These are phyloP conservation scores for Anguilla pacifica DNA, from an alignment of 2,797 vertebrate genomes.

Conservation along the genomic window DNA sequence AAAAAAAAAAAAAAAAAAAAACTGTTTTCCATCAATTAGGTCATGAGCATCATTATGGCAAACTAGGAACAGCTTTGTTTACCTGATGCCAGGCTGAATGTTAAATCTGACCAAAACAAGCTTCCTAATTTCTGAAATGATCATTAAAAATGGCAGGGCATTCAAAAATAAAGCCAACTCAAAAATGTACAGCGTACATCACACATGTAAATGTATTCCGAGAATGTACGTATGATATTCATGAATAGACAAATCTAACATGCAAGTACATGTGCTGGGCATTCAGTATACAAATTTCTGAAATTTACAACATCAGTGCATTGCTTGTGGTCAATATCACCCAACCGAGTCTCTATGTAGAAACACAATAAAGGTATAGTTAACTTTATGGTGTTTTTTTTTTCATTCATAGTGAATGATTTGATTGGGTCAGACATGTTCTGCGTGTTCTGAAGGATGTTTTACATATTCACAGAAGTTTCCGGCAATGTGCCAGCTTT, in stretches of 20 bases:
- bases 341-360: too few species aligned
- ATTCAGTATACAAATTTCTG: neutral
- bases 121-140: conserved; percentile 3
- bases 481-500: too few species aligned
- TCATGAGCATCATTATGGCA: conserved; percentile 22
- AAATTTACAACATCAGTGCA: too few species aligned
- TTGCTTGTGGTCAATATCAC: too few species aligned
- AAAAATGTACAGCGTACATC: neutral
- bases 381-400: too few species aligned
- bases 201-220: neutral
- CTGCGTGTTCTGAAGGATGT: too few species aligned
- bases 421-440: too few species aligned
- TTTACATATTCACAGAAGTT: too few species aligned
- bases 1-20: conserved; percentile 2
- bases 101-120: conserved; percentile 15
- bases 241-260: too few species aligned
- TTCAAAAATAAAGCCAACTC: neutral
- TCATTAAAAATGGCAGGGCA: conserved; percentile 15
- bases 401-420: too few species aligned
- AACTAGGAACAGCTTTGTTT: conserved; percentile 13
- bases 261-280: neutral
- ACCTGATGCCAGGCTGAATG: conserved; percentile 20
- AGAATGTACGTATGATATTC: neutral
- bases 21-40: neutral
- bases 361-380: too few species aligned